Base-by-base conservation (phyloP, 2,113 vertebrate genomes). In the Myxocyprinus asiaticus region DNA sequence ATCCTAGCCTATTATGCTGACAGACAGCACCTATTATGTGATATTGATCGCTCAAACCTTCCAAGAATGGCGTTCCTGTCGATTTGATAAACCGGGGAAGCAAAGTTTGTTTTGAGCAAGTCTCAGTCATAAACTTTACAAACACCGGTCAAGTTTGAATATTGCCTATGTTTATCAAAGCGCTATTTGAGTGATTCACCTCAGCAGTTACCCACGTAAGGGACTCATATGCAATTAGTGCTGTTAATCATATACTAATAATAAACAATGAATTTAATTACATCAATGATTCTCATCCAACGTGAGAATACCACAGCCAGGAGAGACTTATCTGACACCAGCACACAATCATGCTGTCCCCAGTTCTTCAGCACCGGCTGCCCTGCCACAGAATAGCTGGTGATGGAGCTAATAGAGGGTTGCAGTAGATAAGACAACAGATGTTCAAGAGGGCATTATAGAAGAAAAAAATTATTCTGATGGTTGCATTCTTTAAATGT, bases 321-420 rank as follows among this genome's bases (percentile, higher is more conserved):
- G 22, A 75, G 63, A 75, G 71, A 83, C 45, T 47, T 51, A 67
- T 53, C 42, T 56, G 63, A 84, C 66, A 61, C 68, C 65, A 44
- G 63, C 68, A 59, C 50, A 33, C 67, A 73, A 78, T 64, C 69
- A 67, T 68, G 81, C 61, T 76, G 56, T 71, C 55, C 67, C 59
- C 59, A 69, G 47, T 72, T 76, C 50, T 85, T 81, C 65, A 75
- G 65, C 64, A 68, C 58, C 77, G 63, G 59, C 65, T 58, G 70
- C 78, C 78, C 65, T 80, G 78, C 84, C 78, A 83, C 47, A 33
- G 61, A 83, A 69, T 79, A 85, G 79, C 76, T 75, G 66, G 79
- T 72, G 70, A 70, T 51, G 63, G 75, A 81, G 69, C 82, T 83
- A 79, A 83, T 83, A 75, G 80, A 9, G 69, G 81, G 59, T 85